These are phyloP conservation scores for Amblyopsis hoosieri DNA, from an alignment of 2,797 vertebrate genomes.

Conservation along the genomic window DNA sequence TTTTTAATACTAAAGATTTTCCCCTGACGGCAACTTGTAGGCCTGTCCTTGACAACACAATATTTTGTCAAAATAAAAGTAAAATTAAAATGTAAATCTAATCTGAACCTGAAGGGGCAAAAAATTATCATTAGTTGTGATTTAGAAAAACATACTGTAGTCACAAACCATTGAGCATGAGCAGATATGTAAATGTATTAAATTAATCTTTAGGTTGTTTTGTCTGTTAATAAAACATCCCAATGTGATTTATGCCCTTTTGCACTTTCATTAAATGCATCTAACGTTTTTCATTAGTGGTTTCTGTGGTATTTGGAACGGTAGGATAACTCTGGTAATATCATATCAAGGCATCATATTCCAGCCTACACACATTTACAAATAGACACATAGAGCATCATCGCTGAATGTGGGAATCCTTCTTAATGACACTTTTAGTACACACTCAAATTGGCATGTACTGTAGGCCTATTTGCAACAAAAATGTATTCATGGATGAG, in stretches of 20 bases:
- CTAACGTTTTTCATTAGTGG: slow-evolving; percentile 33
- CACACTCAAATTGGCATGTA: slow-evolving; percentile 47
- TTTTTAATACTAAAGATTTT: neutral
- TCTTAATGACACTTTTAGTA: slow-evolving; percentile 48
- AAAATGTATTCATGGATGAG: slow-evolving; percentile 29
- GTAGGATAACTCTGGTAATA: slow-evolving; percentile 40
- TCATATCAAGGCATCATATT: slow-evolving; percentile 67
- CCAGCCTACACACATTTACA: slow-evolving; percentile 72
- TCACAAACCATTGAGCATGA: too few species aligned
- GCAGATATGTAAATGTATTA: too few species aligned
- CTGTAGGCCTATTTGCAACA: slow-evolving; percentile 3
- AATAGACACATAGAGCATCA: slow-evolving; percentile 65
- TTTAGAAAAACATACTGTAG: too few species aligned
- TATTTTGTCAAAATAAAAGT: too few species aligned
- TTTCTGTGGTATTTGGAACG: slow-evolving; percentile 36
- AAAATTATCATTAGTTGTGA: too few species aligned
- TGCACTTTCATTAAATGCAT: slow-evolving; percentile 41
- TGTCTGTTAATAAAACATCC: slow-evolving; percentile 1
- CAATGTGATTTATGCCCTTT: slow-evolving; percentile 24
- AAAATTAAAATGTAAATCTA: too few species aligned
- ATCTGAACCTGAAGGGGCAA: too few species aligned
- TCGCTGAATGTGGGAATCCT: slow-evolving; percentile 65
- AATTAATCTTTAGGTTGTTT: neutral
- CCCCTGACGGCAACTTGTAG: neutral
- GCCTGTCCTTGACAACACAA: too few species aligned